Conservation (phyloP, 2,888 invertebrate genomes). For the Toxonevra muliebris region DNA sequence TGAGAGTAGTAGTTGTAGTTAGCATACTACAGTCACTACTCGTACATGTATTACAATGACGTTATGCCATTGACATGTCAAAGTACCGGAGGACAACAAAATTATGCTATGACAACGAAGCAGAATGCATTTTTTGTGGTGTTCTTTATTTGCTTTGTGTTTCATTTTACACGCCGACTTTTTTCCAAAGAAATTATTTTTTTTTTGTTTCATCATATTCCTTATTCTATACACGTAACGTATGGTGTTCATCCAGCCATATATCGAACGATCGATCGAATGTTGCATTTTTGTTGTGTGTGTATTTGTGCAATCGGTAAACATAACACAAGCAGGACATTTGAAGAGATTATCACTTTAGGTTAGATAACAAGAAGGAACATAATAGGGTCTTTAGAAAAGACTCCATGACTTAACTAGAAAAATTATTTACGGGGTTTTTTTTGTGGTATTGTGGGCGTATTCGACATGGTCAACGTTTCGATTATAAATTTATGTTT, state of each 20-base stretch:
- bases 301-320: not conserved
- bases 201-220: slow-evolving; percentile 10
- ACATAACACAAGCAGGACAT: slow-evolving; percentile 16
- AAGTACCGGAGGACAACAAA: not conserved
- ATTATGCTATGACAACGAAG: not conserved
- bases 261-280: slow-evolving; percentile 8
- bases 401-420: slow-evolving; percentile 35
- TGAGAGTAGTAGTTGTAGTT: not conserved
- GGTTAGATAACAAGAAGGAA: not conserved
- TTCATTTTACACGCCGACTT: slow-evolving; percentile 53
- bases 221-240: not conserved
- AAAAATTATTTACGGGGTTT: slow-evolving; percentile 26
- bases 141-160: slow-evolving; percentile 43
- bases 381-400: not conserved
- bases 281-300: not conserved
- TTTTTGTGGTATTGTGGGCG: slow-evolving; percentile 50
- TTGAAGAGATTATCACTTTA: slow-evolving; percentile 24
- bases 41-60: not conserved
- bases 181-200: slow-evolving; percentile 50
- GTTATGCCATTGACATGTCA: not conserved
- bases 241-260: too few species aligned
- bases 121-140: not conserved
- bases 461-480: slow-evolving; percentile 46
- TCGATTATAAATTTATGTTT: slow-evolving; percentile 49
- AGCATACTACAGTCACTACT: not conserved